Evolutionary conservation across 2,888 invertebrate genomes (phyloP), one percentile per base, ranked within the genome.

Genomic region (Cephalotes varians): DNA sequence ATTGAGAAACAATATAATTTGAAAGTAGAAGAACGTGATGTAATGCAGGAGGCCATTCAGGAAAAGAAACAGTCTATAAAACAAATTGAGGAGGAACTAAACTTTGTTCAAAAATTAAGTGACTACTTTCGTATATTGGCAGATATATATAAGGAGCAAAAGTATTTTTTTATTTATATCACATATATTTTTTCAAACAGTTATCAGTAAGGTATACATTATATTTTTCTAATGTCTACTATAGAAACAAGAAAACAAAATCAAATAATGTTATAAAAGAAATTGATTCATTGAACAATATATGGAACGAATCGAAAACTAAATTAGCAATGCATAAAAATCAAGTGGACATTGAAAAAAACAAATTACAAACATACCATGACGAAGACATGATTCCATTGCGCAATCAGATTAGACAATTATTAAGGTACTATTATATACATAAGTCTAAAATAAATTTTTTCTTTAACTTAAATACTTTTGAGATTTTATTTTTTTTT

Each of bases 41-140:
- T 15, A 0, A 83, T 90, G 40, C 79, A 88, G 15, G 86, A 91
- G 51, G 83, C 86, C 5, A 87, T 92, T n/a, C 85, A 83, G 4
- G 85, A 86, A 0, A 93, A 92, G 49, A 91, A 90, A 62, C 83
- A 85, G 0, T 82, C 88, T 21, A 87, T 91, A 4, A 86, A 89
- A 49, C 87, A 86, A 10, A 76, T 86, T 9, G 88, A 89, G 6
- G 86, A 77, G 21, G 67, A 83, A 34, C 28, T 88, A 34, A 40
- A 58, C 18, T 71, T 91, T 37, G 77, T 91, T 2, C 76, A 85
- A 9, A 86, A 90, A 37, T 83, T 87, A 56, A 73, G 88, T 34
- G 69, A 86, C 0, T 88, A 88, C 40, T 77, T 90, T 34, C n/a
- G 49, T 15, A 85, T 89, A 80, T 49, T 91, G 2, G 80, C 54